These are phyloP conservation scores for Drosophila subsilvestris DNA, from an alignment of 2,888 invertebrate species.

Conservation along the genomic window DNA sequence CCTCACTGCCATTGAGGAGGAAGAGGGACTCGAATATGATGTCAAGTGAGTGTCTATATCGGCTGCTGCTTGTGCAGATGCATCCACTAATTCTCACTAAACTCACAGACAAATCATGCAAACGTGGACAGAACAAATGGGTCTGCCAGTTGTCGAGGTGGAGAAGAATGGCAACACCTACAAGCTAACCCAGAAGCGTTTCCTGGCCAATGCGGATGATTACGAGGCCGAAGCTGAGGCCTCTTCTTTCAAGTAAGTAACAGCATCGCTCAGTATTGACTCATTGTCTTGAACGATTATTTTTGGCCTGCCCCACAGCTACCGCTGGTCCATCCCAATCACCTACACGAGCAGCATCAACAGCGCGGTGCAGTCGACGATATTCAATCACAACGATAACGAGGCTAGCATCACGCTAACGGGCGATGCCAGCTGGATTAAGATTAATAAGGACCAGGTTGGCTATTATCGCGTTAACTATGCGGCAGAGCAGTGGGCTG, in stretches of 20 bases:
- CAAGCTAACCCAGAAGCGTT: constrained; percentile 89
- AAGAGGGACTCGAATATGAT: constrained; percentile 85
- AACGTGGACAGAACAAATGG: constrained; percentile 96
- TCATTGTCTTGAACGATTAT: background rate
- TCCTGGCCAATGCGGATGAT: constrained; percentile 89
- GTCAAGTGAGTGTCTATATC: constrained; percentile 81
- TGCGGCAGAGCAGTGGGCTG: constrained; percentile 87
- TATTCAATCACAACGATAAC: constrained; percentile 83
- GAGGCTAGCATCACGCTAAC: constrained; percentile 84
- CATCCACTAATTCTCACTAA: too few species aligned
- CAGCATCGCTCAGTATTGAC: background rate
- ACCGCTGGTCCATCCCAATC: constrained; percentile 94
- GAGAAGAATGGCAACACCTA: constrained; percentile 85
- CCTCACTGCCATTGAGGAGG: constrained; percentile 85
- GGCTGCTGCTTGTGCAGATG: background rate
- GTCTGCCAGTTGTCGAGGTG: constrained; percentile 91
- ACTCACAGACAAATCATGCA: constrained; percentile 88
- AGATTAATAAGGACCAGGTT: constrained; percentile 93
- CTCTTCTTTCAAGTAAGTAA: constrained; percentile 85
- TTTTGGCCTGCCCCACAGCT: constrained; percentile 84
- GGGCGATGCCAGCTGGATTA: constrained; percentile 88
- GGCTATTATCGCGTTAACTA: constrained; percentile 97
- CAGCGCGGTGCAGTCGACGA: constrained; percentile 77
- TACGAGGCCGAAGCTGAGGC: constrained; percentile 84
- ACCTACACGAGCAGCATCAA: constrained; percentile 88